phyloP scores from a whole-genome alignment of 2,888 invertebrate species.

The Nomada goodeniana region DNA sequence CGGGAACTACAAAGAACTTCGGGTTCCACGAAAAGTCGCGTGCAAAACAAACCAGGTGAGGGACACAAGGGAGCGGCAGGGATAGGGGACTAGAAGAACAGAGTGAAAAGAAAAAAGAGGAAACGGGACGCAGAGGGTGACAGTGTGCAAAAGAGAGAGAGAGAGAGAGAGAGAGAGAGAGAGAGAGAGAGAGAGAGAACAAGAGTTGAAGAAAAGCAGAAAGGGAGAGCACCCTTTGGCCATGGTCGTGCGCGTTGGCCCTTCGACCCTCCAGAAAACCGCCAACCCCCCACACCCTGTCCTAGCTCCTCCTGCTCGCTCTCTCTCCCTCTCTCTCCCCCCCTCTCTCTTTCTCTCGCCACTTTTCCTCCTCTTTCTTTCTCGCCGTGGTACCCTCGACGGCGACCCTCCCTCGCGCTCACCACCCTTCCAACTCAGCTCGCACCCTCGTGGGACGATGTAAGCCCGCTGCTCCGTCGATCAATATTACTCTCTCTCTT shows the following conservation, averaged over 20 bases:
- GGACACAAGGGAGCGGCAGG: slow-evolving; percentile 7
- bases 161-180: slow-evolving; percentile 22
- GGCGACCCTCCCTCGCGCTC: slow-evolving; percentile 59
- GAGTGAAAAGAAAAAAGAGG: slow-evolving; percentile 3
- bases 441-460: slow-evolving; percentile 74
- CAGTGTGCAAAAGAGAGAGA: neutral
- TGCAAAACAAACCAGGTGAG: slow-evolving; percentile 63
- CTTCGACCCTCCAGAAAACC: slow-evolving; percentile 68
- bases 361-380: slow-evolving; percentile 33
- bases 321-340: slow-evolving; percentile 12
- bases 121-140: neutral
- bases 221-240: slow-evolving; percentile 56
- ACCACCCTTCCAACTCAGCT: slow-evolving; percentile 43
- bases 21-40: slow-evolving; percentile 66
- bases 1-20: slow-evolving; percentile 56
- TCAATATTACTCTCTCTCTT: slow-evolving; percentile 84
- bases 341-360: slow-evolving; percentile 17
- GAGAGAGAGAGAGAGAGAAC: slow-evolving; percentile 21
- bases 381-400: slow-evolving; percentile 63
- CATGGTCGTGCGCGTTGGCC: slow-evolving; percentile 74
- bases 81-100: slow-evolving; percentile 9
- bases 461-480: slow-evolving; percentile 81
- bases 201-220: slow-evolving; percentile 13
- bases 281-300: slow-evolving; percentile 48
- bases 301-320: neutral